These are phyloP conservation scores for Platichthys flesus DNA, from an alignment of 2,113 vertebrate species.

Conservation along the genomic window DNA sequence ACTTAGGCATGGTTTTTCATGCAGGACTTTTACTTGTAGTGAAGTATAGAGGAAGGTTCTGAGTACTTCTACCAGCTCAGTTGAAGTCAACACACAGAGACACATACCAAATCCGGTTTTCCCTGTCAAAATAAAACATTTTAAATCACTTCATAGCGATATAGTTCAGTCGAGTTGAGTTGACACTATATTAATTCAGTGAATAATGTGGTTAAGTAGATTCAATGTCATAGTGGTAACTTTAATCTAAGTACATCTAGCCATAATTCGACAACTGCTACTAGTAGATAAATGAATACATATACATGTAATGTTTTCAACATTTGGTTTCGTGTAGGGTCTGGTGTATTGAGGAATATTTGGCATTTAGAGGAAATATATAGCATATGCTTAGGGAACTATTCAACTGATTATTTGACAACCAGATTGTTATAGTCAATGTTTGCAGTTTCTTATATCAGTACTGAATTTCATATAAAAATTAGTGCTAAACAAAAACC, in stretches of 20 bases:
- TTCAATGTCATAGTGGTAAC: too few relatives aligned
- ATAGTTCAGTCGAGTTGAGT: not conserved
- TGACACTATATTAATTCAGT: not conserved
- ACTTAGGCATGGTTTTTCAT: not conserved
- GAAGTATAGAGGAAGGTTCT: not conserved
- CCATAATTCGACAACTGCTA: too few relatives aligned
- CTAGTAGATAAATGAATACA: too few relatives aligned
- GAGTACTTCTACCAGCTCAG: not conserved
- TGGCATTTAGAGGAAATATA: too few relatives aligned
- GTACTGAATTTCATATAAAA: not conserved
- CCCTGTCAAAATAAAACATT: constrained; percentile 39
- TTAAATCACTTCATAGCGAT: not conserved
- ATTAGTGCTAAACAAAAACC: too few relatives aligned
- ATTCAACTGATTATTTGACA: too few relatives aligned
- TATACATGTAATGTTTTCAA: too few relatives aligned
- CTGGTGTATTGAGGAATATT: too few relatives aligned
- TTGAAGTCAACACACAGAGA: not conserved
- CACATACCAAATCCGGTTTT: constrained; percentile 12
- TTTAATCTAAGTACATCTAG: too few relatives aligned
- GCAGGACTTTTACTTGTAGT: constrained; percentile 1
- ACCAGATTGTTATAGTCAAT: not conserved
- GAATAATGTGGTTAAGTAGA: not conserved
- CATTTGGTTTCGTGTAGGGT: too few relatives aligned
- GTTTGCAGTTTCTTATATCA: not conserved
- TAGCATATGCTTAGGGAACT: too few relatives aligned